Base-by-base conservation (phyloP, 2,113 vertebrate genomes). In the Nesoenas mayeri region DNA sequence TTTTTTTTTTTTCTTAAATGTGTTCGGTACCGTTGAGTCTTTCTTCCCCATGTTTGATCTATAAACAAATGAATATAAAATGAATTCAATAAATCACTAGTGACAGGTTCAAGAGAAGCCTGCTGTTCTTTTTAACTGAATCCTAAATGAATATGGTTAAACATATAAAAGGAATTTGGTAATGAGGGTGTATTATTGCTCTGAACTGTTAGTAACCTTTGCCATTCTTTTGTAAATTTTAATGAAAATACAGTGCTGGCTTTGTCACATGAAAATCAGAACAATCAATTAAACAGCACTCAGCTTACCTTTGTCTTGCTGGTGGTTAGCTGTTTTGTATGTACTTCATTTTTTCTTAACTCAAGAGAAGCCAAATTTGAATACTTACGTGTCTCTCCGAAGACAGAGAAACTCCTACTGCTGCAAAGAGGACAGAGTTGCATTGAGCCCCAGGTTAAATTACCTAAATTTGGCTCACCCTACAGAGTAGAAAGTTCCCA, bases 41-140 rank as follows among this genome's bases (percentile, higher is more conserved):
- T 97, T 97, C 90, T 91, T 94, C 95, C 91, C 60, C 79, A 61
- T 60, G 42, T 97, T 97, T 98, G 93, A 97, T 98, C 96, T 97
- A 97, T 97, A 98, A 97, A 98, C 95, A 98, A 96, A 97, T 97
- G 94, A 98, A 97, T 98, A 97, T 90, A 97, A 97, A 98, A 98
- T 96, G 74, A 96, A 96, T 81, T 94, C 96, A 97, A 98, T 98
- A 98, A 97, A 98, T 98, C 96, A 97, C 78, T 85, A 81, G 74
- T 96, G 97, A 95, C 97, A 97, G 93, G 73, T 97, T 97, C 91
- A 96, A 96, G 87, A 96, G 65, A 94, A 85, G n/a, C 57, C 71
- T 87, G 75, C 54, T 91, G 86, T 88, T 97, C 83, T 94, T 97
- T 92, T 97, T 90, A 94, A 95, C 75, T 82, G 79, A 91, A 96